Base-by-base conservation (phyloP, 1,140 invertebrate genomes). In the Metaphire vulgaris region DNA sequence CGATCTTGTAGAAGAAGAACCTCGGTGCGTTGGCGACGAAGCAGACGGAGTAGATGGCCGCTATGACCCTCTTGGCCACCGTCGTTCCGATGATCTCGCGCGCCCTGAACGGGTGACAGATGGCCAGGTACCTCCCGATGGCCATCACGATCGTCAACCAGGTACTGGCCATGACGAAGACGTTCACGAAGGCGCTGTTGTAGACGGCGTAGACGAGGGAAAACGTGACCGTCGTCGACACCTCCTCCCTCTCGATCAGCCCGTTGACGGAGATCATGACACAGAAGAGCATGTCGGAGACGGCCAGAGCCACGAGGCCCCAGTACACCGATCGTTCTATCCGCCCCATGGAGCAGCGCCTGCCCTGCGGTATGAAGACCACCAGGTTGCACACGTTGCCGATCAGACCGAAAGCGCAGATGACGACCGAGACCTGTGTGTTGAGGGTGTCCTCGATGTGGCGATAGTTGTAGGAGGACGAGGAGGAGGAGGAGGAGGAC, bases 91-190 rank as follows among this genome's bases (percentile, higher is more conserved):
- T 83, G 1, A 85, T 68, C 71, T 83, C 83, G 33, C 84, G 76
- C 2, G 84, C 84, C 68, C 80, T 81, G 32, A 85, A 83, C 29
- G 84, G 84, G 77, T 85, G 83, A 76, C 84, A 85, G 2, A 85
- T 83, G 33, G 84, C 84, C 64, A 84, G 72, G 75, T 85, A 85
- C 15, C 84, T 77, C 65, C 84, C 84, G 0, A 81, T 82, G 1
- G 84, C 84, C 84, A 85, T 84, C 30, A 82, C 80, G 28, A 85
- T 83, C 33, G 82, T 85, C 26, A 85, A 77, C 83, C 82, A 83
- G 6, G 84, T 85, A 77, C 82, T 83, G 64, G 80, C 81, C 15
- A 85, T 79, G 70, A 84, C 84, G 76, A 85, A 85, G 56, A 82
- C 76, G 14, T 82, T 84, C 30, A 84, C 83, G 29, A 82, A 77